These are phyloP conservation scores for Meteorus colon DNA, from an alignment of 2,888 invertebrate genomes.

Conservation along the genomic window DNA sequence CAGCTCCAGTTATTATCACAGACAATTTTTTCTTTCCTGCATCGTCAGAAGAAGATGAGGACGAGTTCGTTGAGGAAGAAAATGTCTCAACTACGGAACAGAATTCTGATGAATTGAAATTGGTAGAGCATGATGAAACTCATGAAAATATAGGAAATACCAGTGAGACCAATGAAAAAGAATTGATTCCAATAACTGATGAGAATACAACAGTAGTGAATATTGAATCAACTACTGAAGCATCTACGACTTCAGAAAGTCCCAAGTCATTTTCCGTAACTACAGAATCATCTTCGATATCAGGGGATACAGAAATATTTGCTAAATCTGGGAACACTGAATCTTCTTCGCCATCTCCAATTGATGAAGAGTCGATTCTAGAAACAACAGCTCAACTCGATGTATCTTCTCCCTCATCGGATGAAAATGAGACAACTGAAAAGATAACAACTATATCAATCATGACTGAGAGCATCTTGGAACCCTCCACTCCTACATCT, in stretches of 20 bases:
- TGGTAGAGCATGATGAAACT: slow-evolving; percentile 16
- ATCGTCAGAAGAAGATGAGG: slow-evolving; percentile 50
- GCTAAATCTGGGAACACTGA: background rate
- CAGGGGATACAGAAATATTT: slow-evolving; percentile 21
- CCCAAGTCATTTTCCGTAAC: background rate
- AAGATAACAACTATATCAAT: slow-evolving; percentile 41
- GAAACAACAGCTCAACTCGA: slow-evolving; percentile 1
- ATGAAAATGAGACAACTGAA: slow-evolving; percentile 21
- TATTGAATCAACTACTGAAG: slow-evolving; percentile 17
- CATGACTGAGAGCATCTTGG: slow-evolving; percentile 19
- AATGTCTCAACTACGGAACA: slow-evolving; percentile 36
- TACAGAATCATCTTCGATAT: slow-evolving; percentile 28
- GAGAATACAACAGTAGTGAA: slow-evolving; percentile 14
- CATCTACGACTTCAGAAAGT: background rate
- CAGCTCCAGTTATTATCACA: slow-evolving; percentile 67
- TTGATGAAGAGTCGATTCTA: slow-evolving; percentile 6
- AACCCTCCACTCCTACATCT: slow-evolving; percentile 32
- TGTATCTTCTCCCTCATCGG: slow-evolving; percentile 27
- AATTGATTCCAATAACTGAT: slow-evolving; percentile 33
- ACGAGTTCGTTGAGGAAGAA: slow-evolving; percentile 36
- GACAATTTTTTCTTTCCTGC: slow-evolving; percentile 69
- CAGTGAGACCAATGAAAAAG: slow-evolving; percentile 19
- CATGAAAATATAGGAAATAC: slow-evolving; percentile 34
- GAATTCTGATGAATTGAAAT: slow-evolving; percentile 35
- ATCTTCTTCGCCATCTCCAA: slow-evolving; percentile 16